Percentiles rank a stretch among this genome's conserved stretches.
Conservation (phyloP, 2,888 invertebrate species). For the Beris morrisii region DNA sequence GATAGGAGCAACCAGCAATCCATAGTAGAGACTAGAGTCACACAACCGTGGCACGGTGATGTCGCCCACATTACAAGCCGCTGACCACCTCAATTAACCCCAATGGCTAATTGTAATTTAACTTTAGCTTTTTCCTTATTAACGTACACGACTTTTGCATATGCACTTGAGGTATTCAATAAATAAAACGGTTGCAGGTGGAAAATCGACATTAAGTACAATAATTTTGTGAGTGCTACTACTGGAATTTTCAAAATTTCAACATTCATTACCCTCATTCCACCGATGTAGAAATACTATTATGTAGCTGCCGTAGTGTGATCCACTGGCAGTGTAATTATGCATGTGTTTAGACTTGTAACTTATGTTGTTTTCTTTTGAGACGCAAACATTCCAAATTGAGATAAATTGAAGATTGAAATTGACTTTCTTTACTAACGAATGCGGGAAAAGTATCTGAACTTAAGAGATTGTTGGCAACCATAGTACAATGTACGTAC, state of each 20-base stretch:
- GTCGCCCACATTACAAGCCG: not conserved
- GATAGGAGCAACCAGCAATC: slow-evolving; percentile 10
- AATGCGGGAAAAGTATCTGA: not conserved
- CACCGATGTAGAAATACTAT: too few species aligned
- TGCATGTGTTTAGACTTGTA: too few species aligned
- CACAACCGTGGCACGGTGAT: slow-evolving; percentile 17
- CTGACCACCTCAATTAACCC: slow-evolving; percentile 17
- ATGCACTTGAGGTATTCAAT: not conserved
- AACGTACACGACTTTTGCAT: not conserved
- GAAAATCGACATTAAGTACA: not conserved
- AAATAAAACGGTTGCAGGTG: not conserved
- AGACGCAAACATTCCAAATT: too few species aligned
- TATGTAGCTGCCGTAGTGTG: too few species aligned
- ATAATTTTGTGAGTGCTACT: too few species aligned
- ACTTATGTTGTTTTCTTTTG: too few species aligned
- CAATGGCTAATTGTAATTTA: slow-evolving; percentile 24
- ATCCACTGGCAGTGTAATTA: too few species aligned
- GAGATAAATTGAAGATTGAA: too few species aligned
- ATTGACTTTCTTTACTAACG: too few species aligned
- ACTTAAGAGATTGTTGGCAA: not conserved
- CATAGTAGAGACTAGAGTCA: not conserved
- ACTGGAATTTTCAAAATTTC: too few species aligned
- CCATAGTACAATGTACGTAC: not conserved
- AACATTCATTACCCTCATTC: too few species aligned
- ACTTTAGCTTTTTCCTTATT: slow-evolving; percentile 7